phyloP scores from a whole-genome alignment of 2,113 vertebrate species.

The Alligator sinensis region DNA sequence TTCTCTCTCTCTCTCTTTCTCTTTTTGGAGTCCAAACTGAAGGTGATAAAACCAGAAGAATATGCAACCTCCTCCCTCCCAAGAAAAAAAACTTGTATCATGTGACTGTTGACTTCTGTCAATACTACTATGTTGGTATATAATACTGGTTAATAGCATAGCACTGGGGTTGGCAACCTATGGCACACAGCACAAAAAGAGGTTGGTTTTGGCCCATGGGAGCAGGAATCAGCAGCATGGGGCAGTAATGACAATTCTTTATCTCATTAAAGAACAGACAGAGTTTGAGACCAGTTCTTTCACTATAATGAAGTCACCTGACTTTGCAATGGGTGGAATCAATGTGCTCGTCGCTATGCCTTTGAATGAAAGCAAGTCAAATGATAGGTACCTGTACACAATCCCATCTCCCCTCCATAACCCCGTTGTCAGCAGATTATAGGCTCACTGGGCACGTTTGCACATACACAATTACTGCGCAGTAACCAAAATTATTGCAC shows the following conservation, averaged over 20 bases:
- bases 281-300: background rate
- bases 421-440: background rate
- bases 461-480: too few relatives aligned
- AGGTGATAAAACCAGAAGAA: background rate
- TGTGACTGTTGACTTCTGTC: background rate
- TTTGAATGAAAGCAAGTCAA: background rate
- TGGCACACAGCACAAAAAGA: too few relatives aligned
- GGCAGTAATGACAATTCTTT: too few relatives aligned
- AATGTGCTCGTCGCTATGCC: background rate
- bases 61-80: background rate
- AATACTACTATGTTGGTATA: background rate
- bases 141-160: background rate
- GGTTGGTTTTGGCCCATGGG: too few relatives aligned
- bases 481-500: too few relatives aligned
- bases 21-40: background rate
- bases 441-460: background rate
- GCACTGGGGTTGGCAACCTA: background rate
- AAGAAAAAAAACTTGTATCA: background rate
- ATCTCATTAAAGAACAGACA: background rate
- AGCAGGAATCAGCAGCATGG: too few relatives aligned
- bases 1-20: background rate
- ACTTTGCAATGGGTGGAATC: too few relatives aligned
- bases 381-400: background rate
- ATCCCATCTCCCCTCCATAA: background rate
- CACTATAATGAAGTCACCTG: background rate